These are phyloP conservation scores for Pyrocoelia pectoralis DNA, from an alignment of 2,888 invertebrate species.

Conservation along the genomic window DNA sequence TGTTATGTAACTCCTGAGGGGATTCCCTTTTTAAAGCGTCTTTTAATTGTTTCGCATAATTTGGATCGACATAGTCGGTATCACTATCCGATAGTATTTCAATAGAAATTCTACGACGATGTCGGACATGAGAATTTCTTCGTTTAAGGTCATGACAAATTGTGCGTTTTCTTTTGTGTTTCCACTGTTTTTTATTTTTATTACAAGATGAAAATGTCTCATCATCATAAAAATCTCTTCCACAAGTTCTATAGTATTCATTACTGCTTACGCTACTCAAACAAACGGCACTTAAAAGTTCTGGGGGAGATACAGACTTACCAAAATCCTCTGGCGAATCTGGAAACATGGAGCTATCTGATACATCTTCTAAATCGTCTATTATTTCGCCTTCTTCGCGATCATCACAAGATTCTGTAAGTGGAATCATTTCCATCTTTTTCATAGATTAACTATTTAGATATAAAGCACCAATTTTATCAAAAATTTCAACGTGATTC, in stretches of 20 bases:
- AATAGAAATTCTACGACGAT: neutral
- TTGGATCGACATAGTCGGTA: conserved; percentile 39
- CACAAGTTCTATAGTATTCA: conserved; percentile 33
- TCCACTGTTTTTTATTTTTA: conserved; percentile 8
- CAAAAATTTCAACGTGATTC: conserved; percentile 8
- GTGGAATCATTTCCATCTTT: conserved; percentile 15
- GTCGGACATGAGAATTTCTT: neutral
- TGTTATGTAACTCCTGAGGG: conserved; percentile 48
- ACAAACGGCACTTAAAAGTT: conserved; percentile 58
- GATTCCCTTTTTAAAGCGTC: conserved; percentile 62
- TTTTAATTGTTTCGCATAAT: conserved; percentile 60
- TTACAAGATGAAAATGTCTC: neutral
- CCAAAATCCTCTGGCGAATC: conserved; percentile 47
- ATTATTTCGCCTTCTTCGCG: conserved; percentile 60
- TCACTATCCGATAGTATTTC: conserved; percentile 46
- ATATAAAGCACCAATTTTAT: neutral
- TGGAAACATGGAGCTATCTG: conserved; percentile 55
- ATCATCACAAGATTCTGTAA: conserved; percentile 32
- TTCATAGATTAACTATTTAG: neutral
- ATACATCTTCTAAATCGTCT: conserved; percentile 58
- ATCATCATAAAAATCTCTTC: conserved; percentile 10
- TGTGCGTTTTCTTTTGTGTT: neutral
- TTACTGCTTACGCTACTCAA: conserved; percentile 57
- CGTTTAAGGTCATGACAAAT: neutral
- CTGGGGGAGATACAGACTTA: conserved; percentile 57